Percentiles rank a stretch among this genome's conserved stretches.
Evolutionary conservation across 1,140 invertebrate species (phyloP).

Genomic region (Daktulosphaira vitifoliae): DNA sequence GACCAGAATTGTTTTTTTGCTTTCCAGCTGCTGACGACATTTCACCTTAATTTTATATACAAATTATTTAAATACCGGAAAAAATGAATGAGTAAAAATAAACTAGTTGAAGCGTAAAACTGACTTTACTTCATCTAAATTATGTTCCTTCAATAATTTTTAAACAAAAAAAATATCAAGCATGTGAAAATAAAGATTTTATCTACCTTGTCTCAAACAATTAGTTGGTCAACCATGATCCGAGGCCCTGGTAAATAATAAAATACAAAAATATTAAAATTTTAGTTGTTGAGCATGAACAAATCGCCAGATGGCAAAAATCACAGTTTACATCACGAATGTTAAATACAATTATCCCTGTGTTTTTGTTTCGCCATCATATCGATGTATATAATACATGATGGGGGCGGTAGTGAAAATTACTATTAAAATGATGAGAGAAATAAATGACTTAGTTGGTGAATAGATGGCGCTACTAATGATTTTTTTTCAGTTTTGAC

Average conservation of each 20-base stretch:
- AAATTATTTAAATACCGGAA: constrained; percentile 23
- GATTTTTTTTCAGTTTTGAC: neutral
- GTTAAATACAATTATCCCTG: neutral
- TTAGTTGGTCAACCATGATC: constrained; percentile 21
- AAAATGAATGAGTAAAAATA: no score
- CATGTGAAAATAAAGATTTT: no score
- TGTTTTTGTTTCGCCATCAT: neutral
- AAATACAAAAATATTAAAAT: neutral
- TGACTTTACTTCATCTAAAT: no score
- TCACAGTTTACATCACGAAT: neutral
- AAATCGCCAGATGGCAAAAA: neutral
- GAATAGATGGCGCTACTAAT: constrained; percentile 17
- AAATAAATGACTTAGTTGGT: neutral
- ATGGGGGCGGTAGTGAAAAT: no score
- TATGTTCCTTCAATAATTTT: no score
- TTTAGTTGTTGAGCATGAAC: neutral
- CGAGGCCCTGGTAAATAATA: constrained; percentile 3
- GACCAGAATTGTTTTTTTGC: constrained; percentile 10
- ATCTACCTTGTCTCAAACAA: constrained; percentile 8
- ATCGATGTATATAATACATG: no score
- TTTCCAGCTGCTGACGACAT: constrained; percentile 24
- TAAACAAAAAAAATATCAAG: constrained; percentile 7
- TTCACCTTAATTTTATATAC: constrained; percentile 30
- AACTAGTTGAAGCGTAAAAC: no score
- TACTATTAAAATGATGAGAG: no score